These are phyloP conservation scores for Pemphredon lugubris DNA, from an alignment of 2,888 invertebrate species.

Conservation along the genomic window DNA sequence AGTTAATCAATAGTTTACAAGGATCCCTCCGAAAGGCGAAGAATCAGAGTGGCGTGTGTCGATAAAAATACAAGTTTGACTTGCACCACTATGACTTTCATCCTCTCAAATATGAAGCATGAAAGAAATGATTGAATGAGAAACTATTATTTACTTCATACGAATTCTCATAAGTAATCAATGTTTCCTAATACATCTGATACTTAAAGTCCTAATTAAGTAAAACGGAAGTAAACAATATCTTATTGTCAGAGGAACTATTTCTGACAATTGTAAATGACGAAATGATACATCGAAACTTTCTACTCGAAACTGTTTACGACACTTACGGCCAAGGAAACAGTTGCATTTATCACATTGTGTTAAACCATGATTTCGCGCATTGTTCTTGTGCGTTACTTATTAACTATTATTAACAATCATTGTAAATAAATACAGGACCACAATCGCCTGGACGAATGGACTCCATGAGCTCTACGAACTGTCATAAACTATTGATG, in stretches of 20 bases:
- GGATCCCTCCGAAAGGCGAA: no score
- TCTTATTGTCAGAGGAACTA: no score
- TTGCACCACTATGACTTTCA: no score
- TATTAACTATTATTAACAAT: conserved; percentile 9
- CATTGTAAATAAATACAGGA: conserved; percentile 22
- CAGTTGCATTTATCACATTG: conserved; percentile 46
- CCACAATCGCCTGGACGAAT: conserved; percentile 8
- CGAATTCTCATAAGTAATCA: no score
- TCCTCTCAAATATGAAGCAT: no score
- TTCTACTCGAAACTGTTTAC: conserved; percentile 16
- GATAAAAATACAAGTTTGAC: no score
- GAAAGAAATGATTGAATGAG: neutral
- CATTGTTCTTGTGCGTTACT: neutral
- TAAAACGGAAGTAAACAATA: no score
- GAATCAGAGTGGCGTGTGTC: no score
- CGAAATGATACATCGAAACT: neutral
- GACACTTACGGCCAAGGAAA: conserved; percentile 33
- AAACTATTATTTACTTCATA: neutral
- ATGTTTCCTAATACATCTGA: no score
- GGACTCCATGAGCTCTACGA: conserved; percentile 7
- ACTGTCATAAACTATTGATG: conserved; percentile 37
- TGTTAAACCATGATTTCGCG: conserved; percentile 11
- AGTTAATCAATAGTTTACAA: no score
- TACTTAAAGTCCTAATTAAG: no score
- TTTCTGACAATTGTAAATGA: neutral